These are phyloP conservation scores for Silurus glanis DNA, from an alignment of 2,113 vertebrate species.

Conservation along the genomic window DNA sequence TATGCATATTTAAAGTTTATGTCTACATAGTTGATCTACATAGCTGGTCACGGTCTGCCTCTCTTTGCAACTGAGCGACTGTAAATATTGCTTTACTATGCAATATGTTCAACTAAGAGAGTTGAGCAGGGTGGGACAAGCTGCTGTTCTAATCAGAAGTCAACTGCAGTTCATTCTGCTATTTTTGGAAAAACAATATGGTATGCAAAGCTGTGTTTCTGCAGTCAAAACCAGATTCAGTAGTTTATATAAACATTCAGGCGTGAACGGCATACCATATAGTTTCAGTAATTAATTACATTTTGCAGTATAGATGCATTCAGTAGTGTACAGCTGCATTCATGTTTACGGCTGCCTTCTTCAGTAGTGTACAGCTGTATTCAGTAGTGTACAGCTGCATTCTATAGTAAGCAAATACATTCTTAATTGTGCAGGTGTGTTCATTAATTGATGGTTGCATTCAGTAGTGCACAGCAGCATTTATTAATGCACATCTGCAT, in stretches of 20 bases:
- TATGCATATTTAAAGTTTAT: background rate
- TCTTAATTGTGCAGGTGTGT: background rate
- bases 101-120: background rate
- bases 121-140: background rate
- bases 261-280: background rate
- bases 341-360: background rate
- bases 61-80: background rate
- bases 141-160: background rate
- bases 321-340: background rate
- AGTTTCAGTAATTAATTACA: background rate
- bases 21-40: background rate
- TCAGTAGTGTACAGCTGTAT: background rate
- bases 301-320: background rate
- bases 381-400: background rate
- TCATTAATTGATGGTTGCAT: background rate
- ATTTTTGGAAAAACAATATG: background rate
- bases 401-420: background rate
- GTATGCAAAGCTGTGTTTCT: background rate
- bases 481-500: background rate
- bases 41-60: background rate
- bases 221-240: background rate
- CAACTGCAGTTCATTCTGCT: background rate
- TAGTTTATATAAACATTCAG: background rate
- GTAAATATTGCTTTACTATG: slow-evolving; percentile 25
- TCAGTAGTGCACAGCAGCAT: background rate